Conservation (phyloP, 2,113 vertebrate genomes). For the Myrmecobius fasciatus region DNA sequence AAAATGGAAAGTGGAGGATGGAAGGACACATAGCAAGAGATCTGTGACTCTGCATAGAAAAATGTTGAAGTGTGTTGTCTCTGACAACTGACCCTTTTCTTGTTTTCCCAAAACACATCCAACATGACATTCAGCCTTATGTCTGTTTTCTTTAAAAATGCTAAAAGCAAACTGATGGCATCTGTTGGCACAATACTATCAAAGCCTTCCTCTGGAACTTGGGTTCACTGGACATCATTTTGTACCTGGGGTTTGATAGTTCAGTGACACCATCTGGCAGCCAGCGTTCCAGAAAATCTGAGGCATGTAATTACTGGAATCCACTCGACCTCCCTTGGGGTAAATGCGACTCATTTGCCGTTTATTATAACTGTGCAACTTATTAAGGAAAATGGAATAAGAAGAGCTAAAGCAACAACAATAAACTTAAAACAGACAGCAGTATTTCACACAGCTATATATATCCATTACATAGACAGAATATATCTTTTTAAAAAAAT, state of each 20-base stretch:
- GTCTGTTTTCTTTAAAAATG: constrained; percentile 77
- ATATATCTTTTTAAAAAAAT: constrained; percentile 29
- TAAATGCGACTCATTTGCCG: constrained; percentile 99
- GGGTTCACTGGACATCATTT: constrained; percentile 78
- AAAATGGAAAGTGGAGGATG: neutral
- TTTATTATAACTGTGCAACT: constrained; percentile 95
- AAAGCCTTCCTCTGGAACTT: constrained; percentile 72
- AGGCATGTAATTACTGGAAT: constrained; percentile 99
- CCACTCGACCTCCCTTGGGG: constrained; percentile 98
- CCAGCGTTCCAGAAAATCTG: constrained; percentile 99
- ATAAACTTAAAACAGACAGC: neutral
- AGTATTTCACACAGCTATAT: neutral
- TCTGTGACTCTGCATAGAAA: neutral
- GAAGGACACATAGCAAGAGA: neutral
- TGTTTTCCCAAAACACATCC: constrained; percentile 55
- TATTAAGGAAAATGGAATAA: constrained; percentile 87
- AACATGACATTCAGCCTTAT: constrained; percentile 79
- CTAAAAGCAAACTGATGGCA: constrained; percentile 79
- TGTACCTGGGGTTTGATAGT: constrained; percentile 99
- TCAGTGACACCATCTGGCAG: constrained; percentile 99
- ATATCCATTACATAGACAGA: neutral
- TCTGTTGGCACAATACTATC: constrained; percentile 71
- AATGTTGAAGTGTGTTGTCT: constrained; percentile 58
- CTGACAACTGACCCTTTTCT: constrained; percentile 51
- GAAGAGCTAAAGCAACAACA: constrained; percentile 34